These are phyloP conservation scores for Sorex maritimensis DNA, from an alignment of 2,797 vertebrate species.

Conservation along the genomic window DNA sequence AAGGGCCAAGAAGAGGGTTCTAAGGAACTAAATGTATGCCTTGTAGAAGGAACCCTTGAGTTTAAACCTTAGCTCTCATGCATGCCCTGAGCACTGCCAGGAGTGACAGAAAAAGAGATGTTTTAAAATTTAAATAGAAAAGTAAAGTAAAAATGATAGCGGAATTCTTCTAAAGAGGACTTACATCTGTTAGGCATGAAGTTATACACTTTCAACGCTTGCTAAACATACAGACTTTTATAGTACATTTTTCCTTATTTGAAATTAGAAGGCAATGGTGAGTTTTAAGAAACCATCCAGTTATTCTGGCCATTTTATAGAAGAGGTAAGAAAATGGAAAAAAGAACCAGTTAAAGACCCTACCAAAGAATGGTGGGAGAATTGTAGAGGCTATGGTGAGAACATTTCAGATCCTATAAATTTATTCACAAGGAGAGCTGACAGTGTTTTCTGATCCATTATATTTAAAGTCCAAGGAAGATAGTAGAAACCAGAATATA, in stretches of 20 bases:
- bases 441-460: not conserved
- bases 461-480: not conserved
- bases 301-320: not conserved
- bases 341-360: not conserved
- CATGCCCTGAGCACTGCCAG: no score
- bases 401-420: not conserved
- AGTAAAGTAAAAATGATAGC: not conserved
- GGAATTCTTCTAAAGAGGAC: not conserved
- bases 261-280: not conserved
- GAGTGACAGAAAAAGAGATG: not conserved
- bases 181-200: not conserved
- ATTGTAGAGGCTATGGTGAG: not conserved
- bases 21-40: no score
- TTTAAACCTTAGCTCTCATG: no score
- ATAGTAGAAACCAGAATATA: not conserved
- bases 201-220: not conserved
- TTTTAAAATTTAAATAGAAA: not conserved
- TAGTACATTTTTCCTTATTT: conserved; percentile 3
- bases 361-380: not conserved
- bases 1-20: no score
- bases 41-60: no score
- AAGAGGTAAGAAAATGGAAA: not conserved
- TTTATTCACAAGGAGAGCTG: not conserved
- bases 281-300: not conserved
- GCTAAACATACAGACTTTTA: not conserved